Evolutionary conservation across 2,888 invertebrate genomes (phyloP).

Genomic region (Cabera pusaria): DNA sequence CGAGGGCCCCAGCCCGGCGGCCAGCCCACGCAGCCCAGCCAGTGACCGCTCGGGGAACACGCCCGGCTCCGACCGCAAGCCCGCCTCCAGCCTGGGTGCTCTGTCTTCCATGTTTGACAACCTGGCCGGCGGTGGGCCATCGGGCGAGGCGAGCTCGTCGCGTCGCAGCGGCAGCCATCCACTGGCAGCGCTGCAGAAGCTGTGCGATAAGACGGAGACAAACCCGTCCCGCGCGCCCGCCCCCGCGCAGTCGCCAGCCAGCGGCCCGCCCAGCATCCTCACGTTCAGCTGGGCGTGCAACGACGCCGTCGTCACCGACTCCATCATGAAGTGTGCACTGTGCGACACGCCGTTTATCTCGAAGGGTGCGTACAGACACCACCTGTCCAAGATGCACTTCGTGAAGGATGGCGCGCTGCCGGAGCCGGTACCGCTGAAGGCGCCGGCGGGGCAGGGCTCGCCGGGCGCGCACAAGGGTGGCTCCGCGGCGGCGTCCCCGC

Average conservation of each 20-base stretch:
- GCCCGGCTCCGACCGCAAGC: slow-evolving; percentile 86
- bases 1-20: slow-evolving; percentile 79
- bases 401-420: slow-evolving; percentile 95
- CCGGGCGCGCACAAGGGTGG: slow-evolving; percentile 73
- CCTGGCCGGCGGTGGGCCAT: slow-evolving; percentile 84
- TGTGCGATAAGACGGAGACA: slow-evolving; percentile 97
- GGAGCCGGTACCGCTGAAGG: slow-evolving; percentile 87
- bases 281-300: slow-evolving; percentile 98
- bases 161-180: slow-evolving; percentile 93
- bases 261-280: slow-evolving; percentile 89
- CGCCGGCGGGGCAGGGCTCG: slow-evolving; percentile 69
- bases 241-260: slow-evolving; percentile 81
- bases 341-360: slow-evolving; percentile 98
- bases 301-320: slow-evolving; percentile 94
- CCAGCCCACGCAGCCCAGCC: slow-evolving; percentile 89
- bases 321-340: slow-evolving; percentile 96
- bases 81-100: slow-evolving; percentile 89
- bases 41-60: slow-evolving; percentile 90
- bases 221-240: slow-evolving; percentile 84
- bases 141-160: slow-evolving; percentile 79
- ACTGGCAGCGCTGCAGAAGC: slow-evolving; percentile 95
- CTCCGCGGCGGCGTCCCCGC: slow-evolving; percentile 74
- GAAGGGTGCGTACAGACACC: slow-evolving; percentile 98
- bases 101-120: slow-evolving; percentile 96
- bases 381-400: slow-evolving; percentile 97